Conservation (phyloP, 53 echinoderm and acorn worm genomes). For the Temnopleurus reevesii region DNA sequence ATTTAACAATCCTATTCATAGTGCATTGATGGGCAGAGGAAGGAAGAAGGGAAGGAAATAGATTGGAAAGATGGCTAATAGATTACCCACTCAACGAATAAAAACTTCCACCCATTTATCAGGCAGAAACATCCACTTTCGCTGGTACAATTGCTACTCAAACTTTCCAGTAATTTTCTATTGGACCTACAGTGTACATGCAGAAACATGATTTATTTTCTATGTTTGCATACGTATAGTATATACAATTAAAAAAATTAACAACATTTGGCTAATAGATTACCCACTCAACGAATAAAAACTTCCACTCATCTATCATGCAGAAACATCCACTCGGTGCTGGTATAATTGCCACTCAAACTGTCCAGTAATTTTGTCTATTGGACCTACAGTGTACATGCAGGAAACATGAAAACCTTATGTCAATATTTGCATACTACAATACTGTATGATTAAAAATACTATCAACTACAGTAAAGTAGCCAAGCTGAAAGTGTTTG, state of each 20-base stretch:
- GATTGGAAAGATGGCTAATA: not conserved
- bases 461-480: no score
- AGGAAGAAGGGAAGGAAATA: constrained; percentile 3
- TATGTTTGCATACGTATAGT: not conserved
- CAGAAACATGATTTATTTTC: no score
- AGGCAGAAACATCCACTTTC: not conserved
- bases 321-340: not conserved
- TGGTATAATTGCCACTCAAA: not conserved
- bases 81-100: not conserved
- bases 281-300: not conserved
- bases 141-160: not conserved
- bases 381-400: no score
- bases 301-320: not conserved
- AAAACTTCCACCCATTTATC: constrained; percentile 9
- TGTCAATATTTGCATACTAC: not conserved
- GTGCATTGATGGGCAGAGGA: not conserved
- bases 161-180: not conserved
- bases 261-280: constrained; percentile 17
- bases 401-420: no score
- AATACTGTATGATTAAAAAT: no score
- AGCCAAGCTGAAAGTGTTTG: no score
- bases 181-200: no score
- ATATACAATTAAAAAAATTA: no score
- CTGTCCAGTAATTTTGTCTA: not conserved
- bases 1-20: no score